Base-by-base conservation (phyloP, 2,797 vertebrate species). In the Natrix natrix region DNA sequence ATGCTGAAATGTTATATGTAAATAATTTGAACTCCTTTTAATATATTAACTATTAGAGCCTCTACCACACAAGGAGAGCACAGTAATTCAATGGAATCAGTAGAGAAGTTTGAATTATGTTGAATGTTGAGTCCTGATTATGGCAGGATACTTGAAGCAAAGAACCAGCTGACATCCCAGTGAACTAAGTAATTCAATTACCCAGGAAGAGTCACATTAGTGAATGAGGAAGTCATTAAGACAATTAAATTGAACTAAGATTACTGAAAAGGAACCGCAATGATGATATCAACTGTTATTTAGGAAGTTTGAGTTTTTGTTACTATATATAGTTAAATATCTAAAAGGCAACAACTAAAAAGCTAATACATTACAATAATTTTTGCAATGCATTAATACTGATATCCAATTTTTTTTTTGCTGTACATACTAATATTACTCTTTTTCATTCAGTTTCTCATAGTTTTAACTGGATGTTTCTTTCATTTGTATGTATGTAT, bases 171-270 rank as follows among this genome's bases (percentile, higher is more conserved):
- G 22, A 37, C 32, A 69, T 88, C 48, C 48, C 52, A 28, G 28
- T 92, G 91, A 92, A 52, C 22, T 48, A 88, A 69, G 54, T 92
- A 32, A 88, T 60, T 60, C 32, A 87, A 63, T 91, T 63, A 91
- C 63, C 78, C 61, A 55, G 52, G 20, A 55, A 28, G 20, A 87
- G 12, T 63, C 14, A 37, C 54, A 43, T 63, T 87, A 92, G 37
- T 92, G 60, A 63, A 43, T 43, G 52, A 32, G 20, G 28, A 20
- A 43, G 16, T 59, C 32, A 88, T 69, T 28, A 87, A 88, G n/a
- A 20, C 54, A 66, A 7, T 87, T 87, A 88, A 92, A 60, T 26
- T 88, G 54, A 57, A 63, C 22, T 66, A 66, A 66, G 52, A 14
- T 87, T 92, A 43, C 60, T 88, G 22, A 88, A 56, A 52, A 43